Base-by-base conservation (phyloP, 2,888 invertebrate species). In the Bombyx huttoni region DNA sequence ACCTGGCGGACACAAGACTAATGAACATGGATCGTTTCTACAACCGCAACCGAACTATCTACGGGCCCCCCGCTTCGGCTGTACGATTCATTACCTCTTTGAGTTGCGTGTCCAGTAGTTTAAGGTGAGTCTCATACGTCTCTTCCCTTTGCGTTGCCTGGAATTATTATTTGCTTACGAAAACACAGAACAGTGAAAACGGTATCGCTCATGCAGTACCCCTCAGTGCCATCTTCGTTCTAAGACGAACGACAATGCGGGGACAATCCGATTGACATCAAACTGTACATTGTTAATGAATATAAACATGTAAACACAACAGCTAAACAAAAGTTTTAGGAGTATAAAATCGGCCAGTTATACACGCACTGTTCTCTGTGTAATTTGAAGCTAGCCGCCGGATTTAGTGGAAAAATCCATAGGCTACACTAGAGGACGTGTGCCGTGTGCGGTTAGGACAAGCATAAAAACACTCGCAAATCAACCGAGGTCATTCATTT, bases 141-240 rank as follows among this genome's bases (percentile, higher is more conserved):
- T 98, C 98, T 91, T 98, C 98, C 89, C 97, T 95, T 90, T 96
- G 94, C 78, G 97, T 96, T 74, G 98, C 97, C 97, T 98, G 91
- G 78, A 81, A 81, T 81, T 80, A 83, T 84, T 74, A 70, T 75
- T 76, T 75, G 74, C 87, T 86, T 84, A 83, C 80, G 75, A 5
- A 79, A 78, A 73, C 74, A 79, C 72, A 83, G 74, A 81, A 81
- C 75, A 80, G 58, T 71, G 73, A 77, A 78, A 79, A 82, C 78
- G 65, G 63, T 70, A 75, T 70, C 52, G 52, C 67, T 70, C 87
- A 87, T 87, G 87, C 82, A 64, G 69, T 62, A 67, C 67, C 70
- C 45, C 59, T 67, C 70, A 71, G 65, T 58, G 49, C 54, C 56
- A 61, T 52, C 49, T 56, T 56, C 52, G 56, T 58, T 53, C 52